Evolutionary conservation across 2,888 invertebrate genomes (phyloP).

Genomic region (Unio delphinus): DNA sequence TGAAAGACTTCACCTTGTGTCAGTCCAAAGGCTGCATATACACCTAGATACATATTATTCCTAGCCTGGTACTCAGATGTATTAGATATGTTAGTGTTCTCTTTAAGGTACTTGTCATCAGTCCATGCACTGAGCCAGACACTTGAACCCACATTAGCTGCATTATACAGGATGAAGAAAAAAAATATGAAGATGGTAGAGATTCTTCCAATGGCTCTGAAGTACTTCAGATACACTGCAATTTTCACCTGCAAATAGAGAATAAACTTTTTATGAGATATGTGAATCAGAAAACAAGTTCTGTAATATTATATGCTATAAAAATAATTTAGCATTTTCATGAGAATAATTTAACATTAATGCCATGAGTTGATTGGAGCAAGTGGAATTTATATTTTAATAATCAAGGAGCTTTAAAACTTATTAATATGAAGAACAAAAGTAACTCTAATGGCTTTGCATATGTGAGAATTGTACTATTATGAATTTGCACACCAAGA

Average conservation of each 20-base stretch:
- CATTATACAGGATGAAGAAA: constrained; percentile 62
- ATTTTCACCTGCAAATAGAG: constrained; percentile 79
- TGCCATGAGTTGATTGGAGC: too few relatives aligned
- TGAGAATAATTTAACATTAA: neutral
- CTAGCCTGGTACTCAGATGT: constrained; percentile 35
- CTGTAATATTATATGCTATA: neutral
- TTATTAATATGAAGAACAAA: too few relatives aligned
- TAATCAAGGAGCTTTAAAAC: too few relatives aligned
- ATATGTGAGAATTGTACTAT: too few relatives aligned
- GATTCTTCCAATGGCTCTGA: constrained; percentile 83
- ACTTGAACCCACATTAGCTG: constrained; percentile 55
- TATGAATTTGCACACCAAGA: too few relatives aligned
- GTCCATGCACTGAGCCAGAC: constrained; percentile 70
- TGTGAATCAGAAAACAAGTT: neutral
- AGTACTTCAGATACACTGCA: constrained; percentile 90
- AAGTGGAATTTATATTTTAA: too few relatives aligned
- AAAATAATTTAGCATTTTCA: neutral
- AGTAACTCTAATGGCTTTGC: too few relatives aligned
- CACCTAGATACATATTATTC: constrained; percentile 69
- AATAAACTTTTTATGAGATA: neutral
- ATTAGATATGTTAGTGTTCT: constrained; percentile 43
- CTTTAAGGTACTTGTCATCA: constrained; percentile 54
- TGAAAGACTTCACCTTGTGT: constrained; percentile 56
- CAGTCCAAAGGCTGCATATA: constrained; percentile 71
- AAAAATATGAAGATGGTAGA: constrained; percentile 84